Evolutionary conservation across 2,113 vertebrate species (phyloP).

Genomic region (Leptodactylus fuscus): DNA sequence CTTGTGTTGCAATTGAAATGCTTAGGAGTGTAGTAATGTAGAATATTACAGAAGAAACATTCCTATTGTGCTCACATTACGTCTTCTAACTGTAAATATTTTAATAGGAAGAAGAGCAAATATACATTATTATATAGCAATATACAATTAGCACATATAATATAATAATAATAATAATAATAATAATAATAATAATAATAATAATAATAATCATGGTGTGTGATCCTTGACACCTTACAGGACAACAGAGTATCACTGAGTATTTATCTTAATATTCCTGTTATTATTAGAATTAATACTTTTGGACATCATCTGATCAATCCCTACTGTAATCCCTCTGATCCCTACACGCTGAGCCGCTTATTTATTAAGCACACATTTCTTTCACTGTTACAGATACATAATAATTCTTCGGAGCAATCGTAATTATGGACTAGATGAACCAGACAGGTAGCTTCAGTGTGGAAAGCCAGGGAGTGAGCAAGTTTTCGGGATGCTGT

Average conservation of each 20-base stretch:
- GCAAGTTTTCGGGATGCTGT: background rate
- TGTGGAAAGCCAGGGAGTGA: background rate
- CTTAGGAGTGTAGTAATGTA: too few relatives aligned
- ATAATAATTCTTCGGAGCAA: background rate
- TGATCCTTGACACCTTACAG: too few relatives aligned
- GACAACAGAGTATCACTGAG: too few relatives aligned
- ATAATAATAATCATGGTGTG: too few relatives aligned
- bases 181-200: too few relatives aligned
- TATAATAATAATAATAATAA: too few relatives aligned
- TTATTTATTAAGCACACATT: background rate
- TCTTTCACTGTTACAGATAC: background rate
- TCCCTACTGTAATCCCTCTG: background rate
- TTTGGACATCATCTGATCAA: background rate
- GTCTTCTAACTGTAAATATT: too few relatives aligned
- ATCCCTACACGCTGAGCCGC: background rate
- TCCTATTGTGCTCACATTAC: too few relatives aligned
- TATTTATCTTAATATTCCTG: too few relatives aligned
- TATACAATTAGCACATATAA: background rate
- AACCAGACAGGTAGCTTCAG: conserved; percentile 26
- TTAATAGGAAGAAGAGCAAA: background rate
- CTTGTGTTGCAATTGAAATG: too few relatives aligned
- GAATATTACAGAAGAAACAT: too few relatives aligned
- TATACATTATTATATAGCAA: background rate
- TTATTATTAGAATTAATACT: too few relatives aligned
- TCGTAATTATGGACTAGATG: background rate